Evolutionary conservation across 2,888 invertebrate species (phyloP), one percentile per base, ranked within the genome.

Genomic region (Lathronympha strigana): DNA sequence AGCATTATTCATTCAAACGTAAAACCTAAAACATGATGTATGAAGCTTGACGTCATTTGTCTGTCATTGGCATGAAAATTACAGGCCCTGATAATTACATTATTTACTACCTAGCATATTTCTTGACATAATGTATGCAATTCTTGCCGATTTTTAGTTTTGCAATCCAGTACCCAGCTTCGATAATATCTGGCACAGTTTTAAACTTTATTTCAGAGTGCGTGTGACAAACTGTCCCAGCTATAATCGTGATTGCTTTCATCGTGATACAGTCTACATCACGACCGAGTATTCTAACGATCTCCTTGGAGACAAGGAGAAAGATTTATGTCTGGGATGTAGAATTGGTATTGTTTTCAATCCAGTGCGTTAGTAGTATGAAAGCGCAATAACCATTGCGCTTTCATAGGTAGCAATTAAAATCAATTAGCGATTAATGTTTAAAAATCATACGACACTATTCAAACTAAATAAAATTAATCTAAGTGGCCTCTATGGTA

Each of bases 241-340:
- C 71, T 70, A 71, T 71, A 74, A 76, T 85, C 87, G 87, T 88
- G 87, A 82, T 83, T 72, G 83, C 84, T 87, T 88, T 86, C 86
- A 87, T 86, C 85, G 77, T 75, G 87, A 85, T 87, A 85, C 75
- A 79, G 73, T 67, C 76, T 76, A 78, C 79, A 78, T 84, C 84
- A 84, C 84, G 85, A 84, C 72, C 68, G 71, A 69, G 69, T 80
- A 79, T 82, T 81, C 80, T 78, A 68, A 70, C 75, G 72, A 81
- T 80, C 81, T 81, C 63, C 72, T 71, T 69, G 68, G 50, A 79
- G 71, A 80, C 80, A 80, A 80, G 77, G 71, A 72, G 66, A 66
- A 19, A 1, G 13, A 33, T 19, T 21, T 53, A 13, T 28, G 17
- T 19, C 4, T 19, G 50, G 25, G 4, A 19, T 19, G 17, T 31